These are phyloP conservation scores for Xyliphius kryptos DNA, from an alignment of 2,113 vertebrate species.

Conservation along the genomic window DNA sequence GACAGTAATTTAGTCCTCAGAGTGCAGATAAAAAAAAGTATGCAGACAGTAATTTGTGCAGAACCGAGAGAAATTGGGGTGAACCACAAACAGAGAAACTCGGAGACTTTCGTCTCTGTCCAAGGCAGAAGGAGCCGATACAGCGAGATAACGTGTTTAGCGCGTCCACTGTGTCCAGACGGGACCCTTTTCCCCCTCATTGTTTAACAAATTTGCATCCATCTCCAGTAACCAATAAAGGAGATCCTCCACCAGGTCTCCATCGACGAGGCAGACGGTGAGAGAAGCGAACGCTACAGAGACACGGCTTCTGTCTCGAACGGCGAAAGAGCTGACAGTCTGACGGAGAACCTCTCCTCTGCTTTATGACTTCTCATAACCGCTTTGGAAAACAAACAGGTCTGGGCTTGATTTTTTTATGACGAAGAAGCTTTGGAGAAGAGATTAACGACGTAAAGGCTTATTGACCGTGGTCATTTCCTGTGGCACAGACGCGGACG, in stretches of 20 bases:
- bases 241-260: background rate
- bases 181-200: conserved; percentile 27
- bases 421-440: conserved; percentile 51
- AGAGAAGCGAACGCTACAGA: too few species aligned
- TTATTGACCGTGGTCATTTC: conserved; percentile 67
- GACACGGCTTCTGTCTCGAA: background rate
- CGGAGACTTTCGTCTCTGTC: conserved; percentile 52
- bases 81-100: conserved; percentile 56
- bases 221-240: conserved; percentile 17
- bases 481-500: conserved; percentile 65
- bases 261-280: too few species aligned
- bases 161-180: conserved; percentile 50
- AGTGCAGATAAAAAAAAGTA: conserved; percentile 51
- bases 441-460: conserved; percentile 58
- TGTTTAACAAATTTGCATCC: conserved; percentile 33
- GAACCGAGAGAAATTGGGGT: conserved; percentile 52
- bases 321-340: conserved; percentile 9
- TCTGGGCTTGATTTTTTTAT: conserved; percentile 38
- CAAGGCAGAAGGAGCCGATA: conserved; percentile 49
- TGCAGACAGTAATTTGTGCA: conserved; percentile 52
- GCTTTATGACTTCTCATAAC: conserved; percentile 39
- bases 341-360: conserved; percentile 11
- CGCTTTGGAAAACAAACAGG: conserved; percentile 47
- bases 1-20: conserved; percentile 54
- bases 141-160: conserved; percentile 58